Evolutionary conservation across 2,888 invertebrate genomes (phyloP), one percentile per base, ranked within the genome.

Genomic region (Ganaspis brasiliensis): DNA sequence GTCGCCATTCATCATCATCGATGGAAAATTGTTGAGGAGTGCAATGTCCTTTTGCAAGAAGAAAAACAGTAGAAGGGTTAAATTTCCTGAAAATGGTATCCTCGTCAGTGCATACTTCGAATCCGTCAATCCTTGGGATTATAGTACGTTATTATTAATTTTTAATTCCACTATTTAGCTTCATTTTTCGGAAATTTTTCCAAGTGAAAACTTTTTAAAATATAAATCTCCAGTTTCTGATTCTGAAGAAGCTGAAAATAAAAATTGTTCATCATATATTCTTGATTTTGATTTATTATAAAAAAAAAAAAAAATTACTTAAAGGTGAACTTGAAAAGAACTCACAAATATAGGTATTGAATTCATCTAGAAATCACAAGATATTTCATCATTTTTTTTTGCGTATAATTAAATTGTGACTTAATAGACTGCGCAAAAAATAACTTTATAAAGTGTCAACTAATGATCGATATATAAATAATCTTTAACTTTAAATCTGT

Each of bases 41-140:
- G 21, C 67, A 24, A 45, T 67, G 21, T 67, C 67, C n/a, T 67
- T 67, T 67, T 67, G 67, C 67, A 67, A 67, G 45, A 67, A 67
- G 45, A 67, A 67, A 45, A 40, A n/a, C 21, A 45, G 4, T n/a
- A 21, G 45, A 40, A 45, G 67, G 40, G 67, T 67, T 12, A 67
- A 67, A 14, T 67, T 67, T 45, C 67, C 67, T 14, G 67, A 67
- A 24, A 45, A 67, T 45, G n/a, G 45, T 21, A 40, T 67, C 6
- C 40, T 40, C 45, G 67, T 67, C 26, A 45, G 40, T 40, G 67
- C 40, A 12, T 67, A 67, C 19, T 45, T 67, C 67, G 67, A 67
- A 45, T 67, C 67, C 45, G 21, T 45, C 67, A 40, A 45, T 14
- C 24, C 67, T 1, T 67, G 67, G 67, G 45, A 67, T 67, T 67